These are phyloP conservation scores for Centropyge bicolor DNA, from an alignment of 2,797 vertebrate genomes.

Conservation along the genomic window DNA sequence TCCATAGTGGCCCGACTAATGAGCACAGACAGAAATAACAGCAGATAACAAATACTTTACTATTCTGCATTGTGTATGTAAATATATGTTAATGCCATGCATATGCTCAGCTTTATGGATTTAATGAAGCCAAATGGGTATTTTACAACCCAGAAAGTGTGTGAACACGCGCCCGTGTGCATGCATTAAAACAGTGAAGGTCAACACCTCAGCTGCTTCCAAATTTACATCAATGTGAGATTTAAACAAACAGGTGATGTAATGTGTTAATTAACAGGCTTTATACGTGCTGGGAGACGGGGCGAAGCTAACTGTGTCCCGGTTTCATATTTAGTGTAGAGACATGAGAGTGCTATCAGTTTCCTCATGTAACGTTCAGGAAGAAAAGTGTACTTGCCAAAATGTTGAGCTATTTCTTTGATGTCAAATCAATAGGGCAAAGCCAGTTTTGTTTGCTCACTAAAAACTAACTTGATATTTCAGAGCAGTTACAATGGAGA, in stretches of 20 bases:
- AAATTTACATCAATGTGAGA: background rate
- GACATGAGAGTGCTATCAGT: no score
- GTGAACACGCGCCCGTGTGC: conserved; percentile 2
- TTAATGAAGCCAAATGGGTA: conserved; percentile 60
- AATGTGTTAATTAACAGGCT: background rate
- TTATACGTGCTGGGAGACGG: background rate
- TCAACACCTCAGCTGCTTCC: conserved; percentile 17
- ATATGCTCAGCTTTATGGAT: conserved; percentile 37
- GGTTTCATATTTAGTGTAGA: no score
- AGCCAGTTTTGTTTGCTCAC: no score
- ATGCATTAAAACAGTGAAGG: conserved; percentile 8
- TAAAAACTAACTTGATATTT: no score
- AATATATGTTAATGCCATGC: conserved; percentile 69
- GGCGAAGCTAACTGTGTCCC: background rate
- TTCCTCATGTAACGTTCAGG: no score
- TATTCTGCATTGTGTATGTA: conserved; percentile 53
- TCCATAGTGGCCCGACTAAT: conserved; percentile 57
- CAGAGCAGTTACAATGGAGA: no score
- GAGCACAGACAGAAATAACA: conserved; percentile 56
- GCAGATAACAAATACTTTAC: conserved; percentile 48
- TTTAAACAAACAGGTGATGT: background rate
- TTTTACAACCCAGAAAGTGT: conserved; percentile 19
- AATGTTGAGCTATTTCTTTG: no score
- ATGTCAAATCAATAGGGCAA: no score
- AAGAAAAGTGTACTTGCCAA: no score